A percentile compares a stretch with the other conserved stretches of the same genome.
Evolutionary conservation across 2,888 invertebrate genomes (phyloP).

Genomic region (Oligia latruncula): DNA sequence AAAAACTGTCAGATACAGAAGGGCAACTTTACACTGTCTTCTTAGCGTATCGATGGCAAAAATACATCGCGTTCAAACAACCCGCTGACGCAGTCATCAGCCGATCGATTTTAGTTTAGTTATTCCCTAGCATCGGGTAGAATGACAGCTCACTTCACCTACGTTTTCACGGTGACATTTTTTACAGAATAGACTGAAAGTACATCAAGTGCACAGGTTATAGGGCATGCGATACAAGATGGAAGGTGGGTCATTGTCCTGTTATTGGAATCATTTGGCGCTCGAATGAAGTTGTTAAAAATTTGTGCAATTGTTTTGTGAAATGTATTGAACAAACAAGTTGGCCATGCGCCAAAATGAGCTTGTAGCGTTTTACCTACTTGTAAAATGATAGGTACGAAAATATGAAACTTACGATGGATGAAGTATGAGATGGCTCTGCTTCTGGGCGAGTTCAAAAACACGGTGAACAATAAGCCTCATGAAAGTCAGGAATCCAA

Average conservation of each 20-base stretch:
- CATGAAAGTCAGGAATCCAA: neutral
- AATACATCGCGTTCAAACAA: neutral
- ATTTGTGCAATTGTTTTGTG: neutral
- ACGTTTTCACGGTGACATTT: no score
- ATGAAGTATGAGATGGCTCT: neutral
- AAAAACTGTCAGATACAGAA: conserved; percentile 25
- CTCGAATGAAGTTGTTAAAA: neutral
- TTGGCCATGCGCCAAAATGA: neutral
- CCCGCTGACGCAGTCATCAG: neutral
- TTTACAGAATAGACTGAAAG: no score
- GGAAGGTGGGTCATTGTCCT: no score
- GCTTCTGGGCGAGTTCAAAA: neutral
- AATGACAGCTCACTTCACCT: no score
- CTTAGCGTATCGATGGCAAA: neutral
- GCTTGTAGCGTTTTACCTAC: neutral
- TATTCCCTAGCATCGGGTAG: no score
- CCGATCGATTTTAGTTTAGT: no score
- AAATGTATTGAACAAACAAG: neutral
- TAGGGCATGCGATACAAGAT: neutral
- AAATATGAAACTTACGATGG: neutral
- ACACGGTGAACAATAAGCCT: neutral
- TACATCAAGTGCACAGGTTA: neutral
- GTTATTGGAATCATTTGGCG: no score
- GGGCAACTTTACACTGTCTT: conserved; percentile 11
- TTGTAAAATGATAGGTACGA: neutral